Evolutionary conservation across 2,888 invertebrate species (phyloP), one percentile per base, ranked within the genome.

Genomic region (Coelinius sp.): DNA sequence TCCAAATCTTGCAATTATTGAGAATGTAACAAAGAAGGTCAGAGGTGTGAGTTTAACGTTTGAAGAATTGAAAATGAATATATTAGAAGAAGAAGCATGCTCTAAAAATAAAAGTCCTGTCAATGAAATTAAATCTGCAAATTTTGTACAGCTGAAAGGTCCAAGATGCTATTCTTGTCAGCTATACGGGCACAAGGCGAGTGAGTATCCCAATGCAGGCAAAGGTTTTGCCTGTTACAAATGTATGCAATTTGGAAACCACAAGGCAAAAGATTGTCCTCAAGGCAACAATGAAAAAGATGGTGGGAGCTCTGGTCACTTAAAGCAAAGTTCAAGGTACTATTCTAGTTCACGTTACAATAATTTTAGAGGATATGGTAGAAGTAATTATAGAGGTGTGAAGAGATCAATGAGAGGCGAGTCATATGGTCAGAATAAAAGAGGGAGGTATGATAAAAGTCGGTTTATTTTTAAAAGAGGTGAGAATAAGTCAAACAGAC

Each of bases 131-230:
- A 38, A 38, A 10, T 7, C 38, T 38, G 38, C 38, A 7, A 38
- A 38, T 38, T 10, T 38, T 38, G 10, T 10, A 38, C 38, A 38
- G 38, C 10, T 38, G 2, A 38, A 38, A 10, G 38, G 38, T 3
- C 38, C 38, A 38, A 38, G 38, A 38, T 38, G 38, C 38, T 75
- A 74, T 27, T 70, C 65, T 14, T 78, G 75, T 65, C 72, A 72
- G 14, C 72, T 64, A 24, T 53, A 49, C 14, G 76, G 74, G 24
- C 77, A 75, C 65, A 71, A 74, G 66, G 17, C 31, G 12, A 49
- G 52, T 27, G 71, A 73, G 46, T 76, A 75, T 73, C 73, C 74
- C 35, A 53, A 64, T 56, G 68, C 65, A 25, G 62, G 62, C 17
- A 59, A 64, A 14, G 66, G 66, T 46, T 31, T 67, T 22, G 22